Evolutionary conservation across 2,888 invertebrate genomes (phyloP), one percentile per base, ranked within the genome.

Genomic region (Ornithoptera priamus): DNA sequence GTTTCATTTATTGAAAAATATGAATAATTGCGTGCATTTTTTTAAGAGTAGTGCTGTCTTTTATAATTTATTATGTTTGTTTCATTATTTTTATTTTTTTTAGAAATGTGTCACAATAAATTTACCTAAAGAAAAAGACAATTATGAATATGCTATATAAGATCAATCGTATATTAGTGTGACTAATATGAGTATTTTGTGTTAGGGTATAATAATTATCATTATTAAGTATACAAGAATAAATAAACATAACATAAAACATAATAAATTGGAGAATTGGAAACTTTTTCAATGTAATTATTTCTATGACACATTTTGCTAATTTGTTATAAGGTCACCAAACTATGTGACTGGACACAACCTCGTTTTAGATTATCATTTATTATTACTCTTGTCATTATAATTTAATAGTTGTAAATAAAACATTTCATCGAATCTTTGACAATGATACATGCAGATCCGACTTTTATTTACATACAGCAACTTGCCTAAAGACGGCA

Each of bases 401-500:
- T 53, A 53, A 53, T 53, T n/a, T n/a, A n/a, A 53, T 53, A 5
- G 53, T 0, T 53, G 30, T 46, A 46, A 46, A 46, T 15, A 18
- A 53, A 53, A 53, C 6, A 12, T 53, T 53, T 53, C n/a, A 5
- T 53, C 53, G 5, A 53, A 53, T n/a, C 1, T 5, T 53, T 53
- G 7, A n/a, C 53, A 65, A 72, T 71, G 69, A 71, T 73, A 72
- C 73, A 30, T 71, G 73, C 72, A 73, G 73, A 72, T 73, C 62
- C 42, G 46, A 61, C 50, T n/a, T 61, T 59, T 71, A 17, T 68
- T 67, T 68, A 12, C 22, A 62, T 72, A 73, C 72, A 73, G 72
- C 74, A 75, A 78, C 75, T 71, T 73, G 66, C 77, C 76, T 75
- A 73, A 72, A 74, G 79, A 80, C 80, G 80, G 79, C 76, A 70